Conservation (phyloP, 2,888 invertebrate genomes). For the Dynastes maya region DNA sequence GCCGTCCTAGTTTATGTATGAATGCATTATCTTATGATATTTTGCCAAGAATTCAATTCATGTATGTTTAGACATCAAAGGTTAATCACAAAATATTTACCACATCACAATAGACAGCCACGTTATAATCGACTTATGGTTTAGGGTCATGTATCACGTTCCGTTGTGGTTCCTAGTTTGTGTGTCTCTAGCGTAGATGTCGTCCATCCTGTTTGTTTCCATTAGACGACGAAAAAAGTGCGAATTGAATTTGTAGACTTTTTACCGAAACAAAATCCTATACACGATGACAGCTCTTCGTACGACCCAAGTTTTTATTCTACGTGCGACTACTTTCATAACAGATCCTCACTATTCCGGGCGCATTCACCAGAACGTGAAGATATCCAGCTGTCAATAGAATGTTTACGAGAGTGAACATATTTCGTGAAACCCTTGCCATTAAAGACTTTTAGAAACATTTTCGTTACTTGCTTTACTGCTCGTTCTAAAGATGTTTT, state of each 20-base stretch:
- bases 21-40: background rate
- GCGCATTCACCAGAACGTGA: slow-evolving; percentile 7
- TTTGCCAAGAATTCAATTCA: background rate
- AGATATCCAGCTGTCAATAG: slow-evolving; percentile 33
- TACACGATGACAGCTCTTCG: slow-evolving; percentile 26
- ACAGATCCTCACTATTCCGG: slow-evolving; percentile 29
- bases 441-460: slow-evolving; percentile 8
- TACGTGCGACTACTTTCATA: slow-evolving; percentile 21
- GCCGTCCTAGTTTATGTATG: background rate
- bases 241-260: slow-evolving; percentile 38
- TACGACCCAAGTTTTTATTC: slow-evolving; percentile 15
- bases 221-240: slow-evolving; percentile 30
- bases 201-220: slow-evolving; percentile 35
- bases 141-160: background rate
- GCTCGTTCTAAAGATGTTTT: background rate
- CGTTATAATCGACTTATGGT: slow-evolving; percentile 12
- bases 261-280: slow-evolving; percentile 35
- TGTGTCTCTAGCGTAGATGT: slow-evolving; percentile 5
- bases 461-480: slow-evolving; percentile 1
- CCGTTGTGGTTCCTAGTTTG: background rate
- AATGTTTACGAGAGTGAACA: slow-evolving; percentile 23
- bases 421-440: background rate
- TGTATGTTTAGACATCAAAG: slow-evolving; percentile 9
- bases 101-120: slow-evolving; percentile 2
- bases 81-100: slow-evolving; percentile 9